Conservation (phyloP, 2,797 vertebrate species). For the Cygnus olor region DNA sequence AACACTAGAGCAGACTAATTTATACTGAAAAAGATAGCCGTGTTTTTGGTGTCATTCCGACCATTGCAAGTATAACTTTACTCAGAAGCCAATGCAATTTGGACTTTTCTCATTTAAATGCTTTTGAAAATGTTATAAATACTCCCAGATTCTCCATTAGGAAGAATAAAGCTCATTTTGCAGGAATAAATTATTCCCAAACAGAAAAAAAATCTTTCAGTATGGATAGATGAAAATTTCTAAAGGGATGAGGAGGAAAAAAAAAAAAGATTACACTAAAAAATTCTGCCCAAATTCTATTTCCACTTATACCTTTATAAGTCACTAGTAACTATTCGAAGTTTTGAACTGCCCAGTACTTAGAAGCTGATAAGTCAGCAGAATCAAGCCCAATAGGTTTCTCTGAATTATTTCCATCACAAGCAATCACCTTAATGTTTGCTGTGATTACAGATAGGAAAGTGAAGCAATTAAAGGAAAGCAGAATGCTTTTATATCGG, state of each 20-base stretch:
- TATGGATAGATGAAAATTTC: background rate
- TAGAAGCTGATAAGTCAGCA: background rate
- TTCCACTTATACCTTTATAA: background rate
- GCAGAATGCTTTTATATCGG: background rate
- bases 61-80: background rate
- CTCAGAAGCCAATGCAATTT: background rate
- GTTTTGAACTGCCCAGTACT: background rate
- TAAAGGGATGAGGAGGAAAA: background rate
- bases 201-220: background rate
- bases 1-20: background rate
- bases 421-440: background rate
- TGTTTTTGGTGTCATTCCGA: background rate
- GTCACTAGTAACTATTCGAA: background rate
- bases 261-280: background rate
- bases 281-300: background rate
- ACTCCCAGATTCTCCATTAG: background rate
- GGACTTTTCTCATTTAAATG: background rate
- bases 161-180: background rate
- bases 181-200: background rate
- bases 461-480: slow-evolving; percentile 11
- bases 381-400: background rate
- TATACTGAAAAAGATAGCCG: background rate
- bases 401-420: background rate
- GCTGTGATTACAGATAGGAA: background rate
- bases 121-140: background rate